These are phyloP conservation scores for Liopterus haemorrhoidalis DNA, from an alignment of 2,888 invertebrate genomes.

Conservation along the genomic window DNA sequence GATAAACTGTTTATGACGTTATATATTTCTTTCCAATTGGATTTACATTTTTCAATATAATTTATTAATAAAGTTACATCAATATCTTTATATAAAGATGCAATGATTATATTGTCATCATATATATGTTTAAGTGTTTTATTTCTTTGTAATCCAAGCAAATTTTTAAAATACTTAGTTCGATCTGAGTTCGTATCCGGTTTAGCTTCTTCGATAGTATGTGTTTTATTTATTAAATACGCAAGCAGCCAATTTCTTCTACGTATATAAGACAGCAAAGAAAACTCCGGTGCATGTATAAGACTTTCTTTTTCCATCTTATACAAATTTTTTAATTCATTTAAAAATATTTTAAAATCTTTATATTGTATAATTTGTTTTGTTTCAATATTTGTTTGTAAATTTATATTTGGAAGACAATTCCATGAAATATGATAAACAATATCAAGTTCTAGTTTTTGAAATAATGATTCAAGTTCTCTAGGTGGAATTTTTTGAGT, in stretches of 20 bases:
- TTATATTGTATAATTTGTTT: slow-evolving; percentile 14
- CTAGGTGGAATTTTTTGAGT: slow-evolving; percentile 60
- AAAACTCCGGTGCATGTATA: slow-evolving; percentile 50
- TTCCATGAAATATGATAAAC: slow-evolving; percentile 67
- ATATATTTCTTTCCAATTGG: slow-evolving; percentile 43
- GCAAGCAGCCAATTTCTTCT: slow-evolving; percentile 64
- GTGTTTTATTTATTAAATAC: slow-evolving; percentile 60
- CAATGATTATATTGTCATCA: slow-evolving; percentile 53
- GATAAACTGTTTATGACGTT: slow-evolving; percentile 54
- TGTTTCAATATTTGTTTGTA: slow-evolving; percentile 42
- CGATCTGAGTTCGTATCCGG: slow-evolving; percentile 50
- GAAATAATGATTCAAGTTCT: slow-evolving; percentile 63
- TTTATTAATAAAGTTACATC: slow-evolving; percentile 49
- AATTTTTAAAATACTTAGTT: slow-evolving; percentile 55
- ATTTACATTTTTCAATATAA: slow-evolving; percentile 43
- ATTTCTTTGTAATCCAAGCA: slow-evolving; percentile 53
- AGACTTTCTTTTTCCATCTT: not conserved
- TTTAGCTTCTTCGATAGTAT: slow-evolving; percentile 51
- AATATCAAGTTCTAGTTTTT: slow-evolving; percentile 64
- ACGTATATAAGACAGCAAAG: slow-evolving; percentile 57
- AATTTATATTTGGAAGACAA: slow-evolving; percentile 61
- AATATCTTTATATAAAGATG: slow-evolving; percentile 55
- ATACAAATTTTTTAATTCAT: slow-evolving; percentile 7
- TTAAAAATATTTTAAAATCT: slow-evolving; percentile 11
- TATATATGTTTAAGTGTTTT: slow-evolving; percentile 51